Conservation (phyloP, 1,140 invertebrate genomes). For the Drosophila athabasca region DNA sequence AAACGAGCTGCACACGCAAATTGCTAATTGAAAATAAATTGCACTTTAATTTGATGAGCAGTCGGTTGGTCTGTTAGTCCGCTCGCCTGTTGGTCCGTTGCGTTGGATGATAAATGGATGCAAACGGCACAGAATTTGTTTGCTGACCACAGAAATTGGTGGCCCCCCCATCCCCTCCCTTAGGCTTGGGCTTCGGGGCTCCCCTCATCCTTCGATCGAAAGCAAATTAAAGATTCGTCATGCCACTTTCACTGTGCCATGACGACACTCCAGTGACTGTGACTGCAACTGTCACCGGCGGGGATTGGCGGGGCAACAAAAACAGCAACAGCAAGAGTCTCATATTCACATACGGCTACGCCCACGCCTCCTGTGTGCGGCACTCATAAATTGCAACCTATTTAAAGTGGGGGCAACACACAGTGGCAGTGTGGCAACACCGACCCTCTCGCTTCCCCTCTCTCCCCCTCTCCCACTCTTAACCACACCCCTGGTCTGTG, state of each 20-base stretch:
- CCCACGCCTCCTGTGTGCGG: constrained; percentile 20
- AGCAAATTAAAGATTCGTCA: constrained; percentile 62
- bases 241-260: constrained; percentile 56
- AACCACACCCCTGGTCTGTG: too few relatives aligned
- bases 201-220: constrained; percentile 22
- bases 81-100: too few relatives aligned
- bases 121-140: constrained; percentile 52
- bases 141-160: constrained; percentile 51
- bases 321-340: too few relatives aligned
- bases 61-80: constrained; percentile 1
- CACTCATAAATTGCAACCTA: constrained; percentile 77
- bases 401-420: constrained; percentile 50
- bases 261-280: constrained; percentile 10
- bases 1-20: constrained; percentile 63
- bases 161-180: too few relatives aligned
- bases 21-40: constrained; percentile 82
- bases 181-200: too few relatives aligned
- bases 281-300: constrained; percentile 10
- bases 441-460: neutral
- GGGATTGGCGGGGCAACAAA: too few relatives aligned
- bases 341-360: too few relatives aligned
- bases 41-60: constrained; percentile 77
- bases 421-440: neutral
- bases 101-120: constrained; percentile 68
- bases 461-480: too few relatives aligned